Conservation (phyloP, 2,113 vertebrate genomes). For the Coreoperca whiteheadi region DNA sequence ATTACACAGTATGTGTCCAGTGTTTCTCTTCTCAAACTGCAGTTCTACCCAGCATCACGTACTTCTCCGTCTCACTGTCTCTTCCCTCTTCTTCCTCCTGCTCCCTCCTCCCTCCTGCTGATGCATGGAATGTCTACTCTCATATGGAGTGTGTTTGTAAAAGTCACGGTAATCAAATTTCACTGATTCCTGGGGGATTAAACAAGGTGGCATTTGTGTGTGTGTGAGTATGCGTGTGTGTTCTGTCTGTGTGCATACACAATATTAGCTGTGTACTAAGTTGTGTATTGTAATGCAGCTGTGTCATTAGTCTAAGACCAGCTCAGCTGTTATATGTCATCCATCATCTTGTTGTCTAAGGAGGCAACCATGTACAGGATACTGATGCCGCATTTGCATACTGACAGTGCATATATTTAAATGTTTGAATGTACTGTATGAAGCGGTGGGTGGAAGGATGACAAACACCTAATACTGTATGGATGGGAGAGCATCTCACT, state of each 20-base stretch:
- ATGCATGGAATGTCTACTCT: conserved; percentile 81
- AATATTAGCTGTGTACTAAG: conserved; percentile 67
- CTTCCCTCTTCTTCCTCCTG: conserved; percentile 48
- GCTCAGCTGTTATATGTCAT: conserved; percentile 76
- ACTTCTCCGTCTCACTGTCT: conserved; percentile 41
- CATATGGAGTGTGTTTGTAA: conserved; percentile 81
- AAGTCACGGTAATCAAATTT: conserved; percentile 82
- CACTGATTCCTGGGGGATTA: conserved; percentile 77
- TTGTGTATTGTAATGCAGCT: conserved; percentile 74
- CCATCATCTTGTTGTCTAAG: conserved; percentile 75
- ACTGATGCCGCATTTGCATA: conserved; percentile 72
- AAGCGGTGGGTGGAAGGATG: conserved; percentile 12
- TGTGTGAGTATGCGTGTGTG: conserved; percentile 16
- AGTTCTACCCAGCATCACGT: conserved; percentile 34
- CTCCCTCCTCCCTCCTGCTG: conserved; percentile 60
- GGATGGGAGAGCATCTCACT: conserved; percentile 14
- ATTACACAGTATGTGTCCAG: conserved; percentile 44
- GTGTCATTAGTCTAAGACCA: conserved; percentile 77
- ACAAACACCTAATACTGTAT: conserved; percentile 49
- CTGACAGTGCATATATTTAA: conserved; percentile 62
- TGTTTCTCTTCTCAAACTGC: conserved; percentile 59
- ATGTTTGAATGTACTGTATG: conserved; percentile 55
- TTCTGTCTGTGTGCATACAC: conserved; percentile 58
- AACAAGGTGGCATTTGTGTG: conserved; percentile 73
- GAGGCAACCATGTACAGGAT: conserved; percentile 63